Evolutionary conservation across 2,888 invertebrate genomes (phyloP).

Genomic region (Drosophila anomelani): DNA sequence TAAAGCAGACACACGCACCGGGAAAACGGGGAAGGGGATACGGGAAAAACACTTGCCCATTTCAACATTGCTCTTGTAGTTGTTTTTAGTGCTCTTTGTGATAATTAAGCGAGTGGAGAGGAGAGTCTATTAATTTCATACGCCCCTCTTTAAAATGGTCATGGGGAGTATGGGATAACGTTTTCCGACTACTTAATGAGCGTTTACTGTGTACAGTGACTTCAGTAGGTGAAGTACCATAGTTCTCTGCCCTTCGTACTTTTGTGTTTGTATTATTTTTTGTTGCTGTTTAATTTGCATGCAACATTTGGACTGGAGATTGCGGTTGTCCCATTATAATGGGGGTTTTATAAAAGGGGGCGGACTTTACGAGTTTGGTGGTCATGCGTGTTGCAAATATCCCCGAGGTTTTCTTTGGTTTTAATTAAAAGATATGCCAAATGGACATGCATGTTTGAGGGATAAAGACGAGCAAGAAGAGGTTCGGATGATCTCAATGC

Average conservation of each 20-base stretch:
- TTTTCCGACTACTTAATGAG: constrained; percentile 54
- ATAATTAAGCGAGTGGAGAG: constrained; percentile 68
- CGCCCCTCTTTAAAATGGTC: constrained; percentile 66
- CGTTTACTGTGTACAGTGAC: constrained; percentile 37
- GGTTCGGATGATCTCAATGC: constrained; percentile 21
- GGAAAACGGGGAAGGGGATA: constrained; percentile 28
- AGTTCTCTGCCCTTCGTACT: constrained; percentile 24
- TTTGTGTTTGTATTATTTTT: constrained; percentile 5
- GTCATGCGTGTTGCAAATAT: constrained; percentile 71
- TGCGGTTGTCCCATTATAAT: constrained; percentile 35
- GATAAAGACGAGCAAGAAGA: constrained; percentile 1
- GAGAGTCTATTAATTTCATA: constrained; percentile 75
- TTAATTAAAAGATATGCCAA: constrained; percentile 75
- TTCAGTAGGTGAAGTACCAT: constrained; percentile 41
- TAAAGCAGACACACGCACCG: constrained; percentile 62
- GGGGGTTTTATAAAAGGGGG: constrained; percentile 12
- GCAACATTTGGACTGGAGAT: constrained; percentile 63
- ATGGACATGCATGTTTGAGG: constrained; percentile 60
- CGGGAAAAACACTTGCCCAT: constrained; percentile 65
- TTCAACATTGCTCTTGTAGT: constrained; percentile 57
- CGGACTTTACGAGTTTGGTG: constrained; percentile 7
- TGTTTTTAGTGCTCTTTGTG: constrained; percentile 47
- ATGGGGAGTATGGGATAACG: constrained; percentile 51
- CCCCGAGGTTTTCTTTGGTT: constrained; percentile 34
- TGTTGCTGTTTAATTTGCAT: constrained; percentile 58